phyloP scores from a whole-genome alignment of 2,888 invertebrate genomes.

The Platycheirus rosarum region DNA sequence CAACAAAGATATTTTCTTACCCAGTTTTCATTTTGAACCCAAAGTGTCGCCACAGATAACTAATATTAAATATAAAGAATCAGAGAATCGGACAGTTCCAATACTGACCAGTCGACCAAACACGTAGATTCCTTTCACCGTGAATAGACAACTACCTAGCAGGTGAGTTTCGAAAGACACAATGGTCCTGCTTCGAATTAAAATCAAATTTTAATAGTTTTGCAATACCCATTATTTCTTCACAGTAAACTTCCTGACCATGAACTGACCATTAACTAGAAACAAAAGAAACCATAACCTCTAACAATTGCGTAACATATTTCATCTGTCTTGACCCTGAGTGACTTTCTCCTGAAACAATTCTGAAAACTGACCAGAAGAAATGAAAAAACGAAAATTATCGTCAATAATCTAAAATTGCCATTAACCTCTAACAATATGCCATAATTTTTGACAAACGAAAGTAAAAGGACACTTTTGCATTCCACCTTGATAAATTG shows the following conservation, averaged over 20 bases:
- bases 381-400: neutral
- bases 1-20: no score
- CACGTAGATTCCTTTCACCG: constrained; percentile 28
- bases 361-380: neutral
- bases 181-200: constrained; percentile 8
- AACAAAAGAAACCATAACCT: constrained; percentile 20
- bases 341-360: constrained; percentile 13
- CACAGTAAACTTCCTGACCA: constrained; percentile 30
- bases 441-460: constrained; percentile 56
- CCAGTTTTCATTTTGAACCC: no score
- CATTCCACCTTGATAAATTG: constrained; percentile 65
- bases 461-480: constrained; percentile 71
- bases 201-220: constrained; percentile 24
- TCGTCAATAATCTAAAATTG: constrained; percentile 49
- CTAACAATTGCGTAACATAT: constrained; percentile 56
- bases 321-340: constrained; percentile 44
- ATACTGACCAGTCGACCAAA: neutral
- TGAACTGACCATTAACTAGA: constrained; percentile 45
- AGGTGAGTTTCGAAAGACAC: constrained; percentile 31
- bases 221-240: constrained; percentile 41
- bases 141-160: neutral
- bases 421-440: constrained; percentile 60
- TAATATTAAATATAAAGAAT: no score
- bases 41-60: no score
- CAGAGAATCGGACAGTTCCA: no score